These are phyloP conservation scores for Synanthedon formicaeformis DNA, from an alignment of 2,888 invertebrate genomes.

Conservation along the genomic window DNA sequence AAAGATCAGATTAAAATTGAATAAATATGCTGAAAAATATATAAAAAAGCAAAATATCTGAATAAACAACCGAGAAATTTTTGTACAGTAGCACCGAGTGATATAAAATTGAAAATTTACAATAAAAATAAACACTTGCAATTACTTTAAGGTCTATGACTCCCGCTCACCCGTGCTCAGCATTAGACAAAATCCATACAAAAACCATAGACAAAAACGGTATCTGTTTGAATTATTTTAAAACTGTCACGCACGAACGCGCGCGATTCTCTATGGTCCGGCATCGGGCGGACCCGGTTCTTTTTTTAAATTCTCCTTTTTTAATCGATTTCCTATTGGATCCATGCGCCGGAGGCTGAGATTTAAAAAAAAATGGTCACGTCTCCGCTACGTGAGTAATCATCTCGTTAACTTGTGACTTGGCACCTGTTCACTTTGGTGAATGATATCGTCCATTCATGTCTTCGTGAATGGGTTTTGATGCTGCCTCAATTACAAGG, in stretches of 20 bases:
- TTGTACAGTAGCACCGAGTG: not conserved
- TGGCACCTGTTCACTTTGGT: conserved; percentile 20
- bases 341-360: conserved; percentile 20
- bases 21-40: too few species aligned
- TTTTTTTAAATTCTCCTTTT: conserved; percentile 12
- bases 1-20: too few species aligned
- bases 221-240: conserved; percentile 36
- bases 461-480: conserved; percentile 5
- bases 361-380: conserved; percentile 24
- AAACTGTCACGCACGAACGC: conserved; percentile 31
- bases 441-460: conserved; percentile 4
- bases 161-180: conserved; percentile 16
- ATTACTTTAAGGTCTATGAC: conserved; percentile 8
- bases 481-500: not conserved
- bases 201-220: conserved; percentile 21
- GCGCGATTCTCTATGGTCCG: conserved; percentile 30
- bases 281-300: conserved; percentile 23
- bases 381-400: conserved; percentile 44
- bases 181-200: conserved; percentile 11
- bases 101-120: not conserved
- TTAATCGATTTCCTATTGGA: conserved; percentile 15
- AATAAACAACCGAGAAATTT: too few species aligned
- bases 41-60: too few species aligned
- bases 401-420: conserved; percentile 54
- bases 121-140: conserved; percentile 1